Evolutionary conservation across 2,797 vertebrate species (phyloP).

Genomic region (Typhlichthys subterraneus): DNA sequence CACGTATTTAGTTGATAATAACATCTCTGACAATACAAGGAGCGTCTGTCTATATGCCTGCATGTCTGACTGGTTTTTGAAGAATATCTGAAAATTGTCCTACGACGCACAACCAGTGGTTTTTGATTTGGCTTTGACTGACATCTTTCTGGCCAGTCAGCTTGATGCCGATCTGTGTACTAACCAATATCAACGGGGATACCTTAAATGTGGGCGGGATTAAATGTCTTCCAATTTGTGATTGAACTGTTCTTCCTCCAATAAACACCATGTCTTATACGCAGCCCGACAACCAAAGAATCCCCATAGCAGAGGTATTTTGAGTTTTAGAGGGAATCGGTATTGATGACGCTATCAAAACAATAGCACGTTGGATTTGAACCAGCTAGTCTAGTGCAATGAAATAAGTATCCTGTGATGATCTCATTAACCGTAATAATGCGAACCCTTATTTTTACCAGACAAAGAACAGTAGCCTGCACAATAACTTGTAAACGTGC

Average conservation of each 20-base stretch:
- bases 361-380: slow-evolving; percentile 26
- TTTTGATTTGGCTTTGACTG: slow-evolving; percentile 5
- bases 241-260: not conserved
- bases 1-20: slow-evolving; percentile 6
- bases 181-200: slow-evolving; percentile 26
- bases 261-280: not conserved
- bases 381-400: not conserved
- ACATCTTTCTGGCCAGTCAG: slow-evolving; percentile 19
- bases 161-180: not conserved
- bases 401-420: not conserved
- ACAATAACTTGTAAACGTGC: too few relatives aligned
- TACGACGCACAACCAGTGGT: slow-evolving; percentile 31
- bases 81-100: slow-evolving; percentile 12
- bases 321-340: not conserved
- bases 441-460: too few relatives aligned
- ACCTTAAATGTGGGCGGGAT: slow-evolving; percentile 4
- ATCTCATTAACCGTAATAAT: not conserved
- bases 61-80: slow-evolving; percentile 25
- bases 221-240: not conserved
- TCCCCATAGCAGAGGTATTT: slow-evolving; percentile 1
- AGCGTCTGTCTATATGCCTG: not conserved
- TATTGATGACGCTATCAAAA: slow-evolving; percentile 30
- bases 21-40: slow-evolving; percentile 24
- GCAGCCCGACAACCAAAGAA: slow-evolving; percentile 2
- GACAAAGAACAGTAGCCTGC: too few relatives aligned